Evolutionary conservation across 2,888 invertebrate genomes (phyloP), one percentile per base, ranked within the genome.

Genomic region (Chromoteleia sp.): DNA sequence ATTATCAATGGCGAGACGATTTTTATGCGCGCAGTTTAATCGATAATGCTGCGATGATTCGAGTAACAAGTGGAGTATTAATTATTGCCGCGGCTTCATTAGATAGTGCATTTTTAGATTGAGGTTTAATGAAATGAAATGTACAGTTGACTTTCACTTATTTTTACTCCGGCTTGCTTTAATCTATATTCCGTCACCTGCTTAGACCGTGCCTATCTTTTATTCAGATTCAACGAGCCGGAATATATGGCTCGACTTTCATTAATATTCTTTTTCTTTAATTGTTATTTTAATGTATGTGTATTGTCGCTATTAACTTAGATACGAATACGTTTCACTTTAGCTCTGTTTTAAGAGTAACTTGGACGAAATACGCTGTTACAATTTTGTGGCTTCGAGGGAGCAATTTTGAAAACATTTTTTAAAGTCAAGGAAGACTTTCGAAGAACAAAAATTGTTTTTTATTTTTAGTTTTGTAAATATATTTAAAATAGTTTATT

Each of bases 171-270:
- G 36, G 6, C 39, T n/a, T 8, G 25, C 30, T 48, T 63, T 54
- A 68, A 68, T 68, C 67, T 52, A 43, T 43, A 68, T 54, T 68
- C 54, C 25, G 59, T 71, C 71, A 71, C 48, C 59, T 39, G 41
- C 29, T 39, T 15, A 43, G 21, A 45, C 12, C 39, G 21, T 61
- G n/a, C 41, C 48, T 65, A 63, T 56, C 45, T 56, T 74, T 54
- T 36, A 54, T 54, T 19, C 54, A 36, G 25, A 30, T 54, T 63
- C 61, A 63, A 33, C 54, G 52, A 63, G 54, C 52, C 29, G 45
- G 43, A 73, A 63, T 71, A 50, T 59, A 59, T 41, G n/a, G 29
- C 29, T 39, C 33, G 6, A 59, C 59, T 59, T 59, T 59, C 50
- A 50, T 25, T 50, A 29, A n/a, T n/a, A 29, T 17, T 52, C 48